Base-by-base conservation (phyloP, 2,888 invertebrate genomes). In the Slavum lentiscoides region DNA sequence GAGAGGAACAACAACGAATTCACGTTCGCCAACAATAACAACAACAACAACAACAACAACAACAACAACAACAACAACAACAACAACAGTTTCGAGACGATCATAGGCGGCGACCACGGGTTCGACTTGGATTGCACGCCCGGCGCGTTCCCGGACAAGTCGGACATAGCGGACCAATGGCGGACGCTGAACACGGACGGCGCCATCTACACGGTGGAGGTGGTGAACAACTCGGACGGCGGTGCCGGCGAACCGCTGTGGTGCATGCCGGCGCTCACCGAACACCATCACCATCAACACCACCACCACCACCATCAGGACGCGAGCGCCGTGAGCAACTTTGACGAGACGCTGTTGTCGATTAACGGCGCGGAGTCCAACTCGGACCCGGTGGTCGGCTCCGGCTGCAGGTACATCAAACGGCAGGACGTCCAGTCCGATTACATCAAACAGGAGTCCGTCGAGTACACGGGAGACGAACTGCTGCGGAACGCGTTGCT, bases 151-250 rank as follows among this genome's bases (percentile, higher is more conserved):
- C 21, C 72, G 59, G 68, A 82, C 76, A 74, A 82, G 49, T 81
- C 81, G 61, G 83, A 70, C 83, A 68, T 72, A 61, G 69, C 66
- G 59, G 67, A 74, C 74, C 37, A 62, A 59, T 13, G 82, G 80
- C 58, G 23, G 80, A 80, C 73, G 83, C 53, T 43, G 88, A 92
- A 91, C 85, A 92, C 92, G n/a, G 93, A 93, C 85, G 93, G 93
- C 84, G 91, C 92, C 86, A 94, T 94, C 85, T 94, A 94, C 87
- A 94, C 94, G 82, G 88, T 95, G 83, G 94, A 94, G 85, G 94
- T 94, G 86, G 90, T 95, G 85, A 94, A 94, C 87, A 93, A 92
- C n/a, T 87, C 86, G 88, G 85, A 86, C 86, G 85, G 83, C 62
- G 83, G 85, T 84, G 7, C 84, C 83, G 1, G 85, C 83, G 1